These are phyloP conservation scores for Chelon auratus DNA, from an alignment of 2,797 vertebrate genomes.

Conservation along the genomic window DNA sequence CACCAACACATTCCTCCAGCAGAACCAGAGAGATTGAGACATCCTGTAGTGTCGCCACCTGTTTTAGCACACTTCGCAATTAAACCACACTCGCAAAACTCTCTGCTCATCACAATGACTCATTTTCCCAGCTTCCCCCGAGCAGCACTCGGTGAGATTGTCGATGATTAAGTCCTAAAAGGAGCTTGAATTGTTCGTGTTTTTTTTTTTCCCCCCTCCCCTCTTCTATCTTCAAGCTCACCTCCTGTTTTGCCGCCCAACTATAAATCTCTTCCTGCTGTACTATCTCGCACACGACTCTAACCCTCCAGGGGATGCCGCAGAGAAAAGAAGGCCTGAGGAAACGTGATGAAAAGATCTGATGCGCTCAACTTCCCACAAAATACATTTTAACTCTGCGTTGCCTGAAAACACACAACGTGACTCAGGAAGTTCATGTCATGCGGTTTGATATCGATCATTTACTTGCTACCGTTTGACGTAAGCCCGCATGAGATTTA, in stretches of 20 bases:
- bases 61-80: conserved; percentile 74
- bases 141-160: conserved; percentile 37
- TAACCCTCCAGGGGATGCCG: conserved; percentile 17
- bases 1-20: conserved; percentile 63
- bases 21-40: conserved; percentile 64
- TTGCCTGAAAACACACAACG: conserved; percentile 15
- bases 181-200: conserved; percentile 28
- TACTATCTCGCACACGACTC: conserved; percentile 22
- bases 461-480: conserved; percentile 37
- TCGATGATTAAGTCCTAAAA: conserved; percentile 53
- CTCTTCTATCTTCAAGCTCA: conserved; percentile 34
- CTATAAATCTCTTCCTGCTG: conserved; percentile 37
- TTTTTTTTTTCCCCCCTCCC: conserved; percentile 15
- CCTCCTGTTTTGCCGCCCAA: conserved; percentile 13
- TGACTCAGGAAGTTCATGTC: conserved; percentile 51
- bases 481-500: conserved; percentile 25
- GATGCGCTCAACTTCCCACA: conserved; percentile 20
- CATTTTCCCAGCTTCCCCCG: conserved; percentile 71
- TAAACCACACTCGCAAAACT: conserved; percentile 70
- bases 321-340: neutral
- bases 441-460: conserved; percentile 41
- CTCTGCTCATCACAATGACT: conserved; percentile 64
- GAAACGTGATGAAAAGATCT: conserved; percentile 19
- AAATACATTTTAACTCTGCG: conserved; percentile 23
- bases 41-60: conserved; percentile 81